These are phyloP conservation scores for Trematocara nigrifrons DNA, from an alignment of 2,113 vertebrate species.

Conservation along the genomic window DNA sequence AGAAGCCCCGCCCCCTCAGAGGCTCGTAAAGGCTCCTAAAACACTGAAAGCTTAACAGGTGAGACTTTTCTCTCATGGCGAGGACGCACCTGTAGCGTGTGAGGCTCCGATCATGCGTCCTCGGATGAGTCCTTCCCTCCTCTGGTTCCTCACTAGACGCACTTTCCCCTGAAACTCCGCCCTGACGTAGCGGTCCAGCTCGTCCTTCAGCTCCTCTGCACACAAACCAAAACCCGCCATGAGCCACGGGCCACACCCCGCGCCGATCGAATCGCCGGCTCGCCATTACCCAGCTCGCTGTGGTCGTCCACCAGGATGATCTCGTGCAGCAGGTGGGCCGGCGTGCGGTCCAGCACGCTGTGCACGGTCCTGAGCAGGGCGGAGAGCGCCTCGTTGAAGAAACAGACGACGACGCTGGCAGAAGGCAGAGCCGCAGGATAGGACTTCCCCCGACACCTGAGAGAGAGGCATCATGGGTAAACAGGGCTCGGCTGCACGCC, in stretches of 20 bases:
- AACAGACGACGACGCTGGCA: constrained; percentile 90
- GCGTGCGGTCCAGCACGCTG: constrained; percentile 87
- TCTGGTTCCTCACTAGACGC: constrained; percentile 84
- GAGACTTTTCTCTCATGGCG: neutral
- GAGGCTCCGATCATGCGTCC: constrained; percentile 94
- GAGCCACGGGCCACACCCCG: neutral
- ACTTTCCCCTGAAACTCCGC: constrained; percentile 78
- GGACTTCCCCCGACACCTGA: constrained; percentile 79
- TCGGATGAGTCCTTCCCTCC: constrained; percentile 89
- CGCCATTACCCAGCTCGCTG: constrained; percentile 82
- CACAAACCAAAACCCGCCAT: neutral
- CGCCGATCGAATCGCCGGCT: neutral
- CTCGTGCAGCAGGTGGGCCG: constrained; percentile 82
- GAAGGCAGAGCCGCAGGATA: constrained; percentile 78
- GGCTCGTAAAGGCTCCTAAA: neutral
- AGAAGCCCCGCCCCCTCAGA: neutral
- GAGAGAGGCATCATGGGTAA: neutral
- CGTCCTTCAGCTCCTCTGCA: constrained; percentile 86
- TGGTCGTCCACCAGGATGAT: constrained; percentile 91
- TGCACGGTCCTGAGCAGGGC: constrained; percentile 90
- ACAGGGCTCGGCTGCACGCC: neutral
- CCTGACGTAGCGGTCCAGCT: constrained; percentile 77
- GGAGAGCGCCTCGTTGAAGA: constrained; percentile 94
- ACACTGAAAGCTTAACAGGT: neutral
- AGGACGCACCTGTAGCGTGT: constrained; percentile 81